Base-by-base conservation (phyloP, 2,888 invertebrate genomes). In the Protonemura montana region DNA sequence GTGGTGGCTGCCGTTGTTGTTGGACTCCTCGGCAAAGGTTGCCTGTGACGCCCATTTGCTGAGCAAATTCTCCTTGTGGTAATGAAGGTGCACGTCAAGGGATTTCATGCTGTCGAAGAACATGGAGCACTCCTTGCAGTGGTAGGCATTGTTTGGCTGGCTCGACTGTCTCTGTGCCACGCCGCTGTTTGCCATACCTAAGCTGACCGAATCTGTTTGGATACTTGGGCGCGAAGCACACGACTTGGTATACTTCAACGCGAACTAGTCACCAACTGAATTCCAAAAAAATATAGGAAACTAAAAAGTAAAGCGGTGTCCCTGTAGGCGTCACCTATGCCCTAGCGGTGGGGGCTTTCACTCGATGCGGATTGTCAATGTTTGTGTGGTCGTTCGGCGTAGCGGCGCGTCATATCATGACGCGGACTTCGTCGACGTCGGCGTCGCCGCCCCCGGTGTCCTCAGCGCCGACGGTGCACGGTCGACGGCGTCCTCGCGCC, bases 51-150 rank as follows among this genome's bases (percentile, higher is more conserved):
- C 94, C 96, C 96, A 96, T 91, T 95, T 95, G 88, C 93, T 94
- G 90, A 95, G 92, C 89, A 96, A 92, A 90, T 95, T 95, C 90
- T 96, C 95, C 91, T 96, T 95, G 90, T 96, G 95, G 91, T 96
- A 96, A 90, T 95, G 95, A 89, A 96, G 92, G 92, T 96, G 96
- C 88, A 96, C 96, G 90, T 96, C 95, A 89, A 96, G 93, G 87
- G 96, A 96, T 90, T 95, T 95, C 87, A 94, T 94, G 89, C 95
- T 95, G 91, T 96, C 95, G 90, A 96, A 94, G 90, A 93, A 94
- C 89, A 96, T 92, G 89, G 94, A 95, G 92, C 96, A 96, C 91
- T 95, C 94, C 91, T 95, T 95, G 92, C 96, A 96, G 90, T 94
- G 94, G 91, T 94, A 94, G 89, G 86, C 87, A 84, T 85, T 87